Conservation (phyloP, 2,113 vertebrate genomes). For the Bubalus kerabau region DNA sequence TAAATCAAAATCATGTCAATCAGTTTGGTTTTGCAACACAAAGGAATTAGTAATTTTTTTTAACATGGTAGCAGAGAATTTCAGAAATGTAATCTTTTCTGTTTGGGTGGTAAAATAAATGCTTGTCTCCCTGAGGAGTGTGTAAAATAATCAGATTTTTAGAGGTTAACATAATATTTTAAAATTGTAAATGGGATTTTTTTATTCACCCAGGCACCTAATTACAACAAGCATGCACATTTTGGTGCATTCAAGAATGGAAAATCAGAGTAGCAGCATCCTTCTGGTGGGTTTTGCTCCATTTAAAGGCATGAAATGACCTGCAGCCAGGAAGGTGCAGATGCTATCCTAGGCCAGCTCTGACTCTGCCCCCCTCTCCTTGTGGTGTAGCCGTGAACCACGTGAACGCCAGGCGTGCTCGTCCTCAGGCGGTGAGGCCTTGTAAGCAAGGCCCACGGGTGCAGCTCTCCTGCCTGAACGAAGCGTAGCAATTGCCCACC, state of each 20-base stretch:
- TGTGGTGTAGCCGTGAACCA: slow-evolving; percentile 50
- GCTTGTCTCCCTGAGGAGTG: slow-evolving; percentile 62
- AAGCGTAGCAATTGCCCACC: slow-evolving; percentile 59
- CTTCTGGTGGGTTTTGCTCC: slow-evolving; percentile 80
- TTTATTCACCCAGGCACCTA: slow-evolving; percentile 80
- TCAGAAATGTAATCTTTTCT: slow-evolving; percentile 38
- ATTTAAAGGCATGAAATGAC: slow-evolving; percentile 74
- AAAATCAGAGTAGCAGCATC: slow-evolving; percentile 78
- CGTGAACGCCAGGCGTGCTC: slow-evolving; percentile 35
- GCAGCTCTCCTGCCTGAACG: slow-evolving; percentile 12
- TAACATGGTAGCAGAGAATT: slow-evolving; percentile 52
- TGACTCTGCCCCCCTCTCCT: slow-evolving; percentile 73
- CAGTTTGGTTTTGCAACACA: slow-evolving; percentile 67
- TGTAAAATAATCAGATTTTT: slow-evolving; percentile 67
- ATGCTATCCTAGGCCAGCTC: slow-evolving; percentile 63
- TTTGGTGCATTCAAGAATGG: slow-evolving; percentile 78
- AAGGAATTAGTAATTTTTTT: slow-evolving; percentile 64
- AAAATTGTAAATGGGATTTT: slow-evolving; percentile 80
- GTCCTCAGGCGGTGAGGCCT: slow-evolving; percentile 60
- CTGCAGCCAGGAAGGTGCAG: slow-evolving; percentile 76
- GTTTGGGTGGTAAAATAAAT: slow-evolving; percentile 55
- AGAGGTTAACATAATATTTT: slow-evolving; percentile 44
- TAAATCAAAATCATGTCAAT: slow-evolving; percentile 77
- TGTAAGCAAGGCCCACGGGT: slow-evolving; percentile 62
- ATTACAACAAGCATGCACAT: slow-evolving; percentile 78